phyloP scores from a whole-genome alignment of 2,797 vertebrate genomes.

The Mergus octosetaceus region DNA sequence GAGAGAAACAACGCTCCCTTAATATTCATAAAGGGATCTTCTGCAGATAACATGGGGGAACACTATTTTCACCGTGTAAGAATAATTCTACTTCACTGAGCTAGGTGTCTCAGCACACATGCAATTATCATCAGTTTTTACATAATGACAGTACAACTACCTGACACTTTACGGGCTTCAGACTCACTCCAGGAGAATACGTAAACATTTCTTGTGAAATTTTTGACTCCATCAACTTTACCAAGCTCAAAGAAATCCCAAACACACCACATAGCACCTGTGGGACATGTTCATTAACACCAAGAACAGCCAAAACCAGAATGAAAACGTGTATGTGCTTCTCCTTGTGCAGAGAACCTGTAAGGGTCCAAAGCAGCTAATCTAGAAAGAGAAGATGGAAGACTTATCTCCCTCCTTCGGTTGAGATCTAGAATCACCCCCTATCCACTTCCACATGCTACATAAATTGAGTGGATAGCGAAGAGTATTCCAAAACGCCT shows the following conservation, averaged over 20 bases:
- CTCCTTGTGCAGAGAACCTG: not conserved
- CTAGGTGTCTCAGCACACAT: not conserved
- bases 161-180: not conserved
- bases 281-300: not conserved
- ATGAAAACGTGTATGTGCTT: not conserved
- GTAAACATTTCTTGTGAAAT: not conserved
- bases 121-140: not conserved
- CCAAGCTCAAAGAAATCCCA: not conserved
- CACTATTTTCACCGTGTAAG: not conserved
- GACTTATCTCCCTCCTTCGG: not conserved
- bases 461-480: not conserved
- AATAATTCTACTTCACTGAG: not conserved
- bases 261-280: not conserved
- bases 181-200: not conserved
- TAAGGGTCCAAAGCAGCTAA: not conserved
- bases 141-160: not conserved
- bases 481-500: not conserved
- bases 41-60: rapidly evolving
- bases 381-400: not conserved
- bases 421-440: not conserved
- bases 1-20: not conserved
- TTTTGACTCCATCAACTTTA: not conserved
- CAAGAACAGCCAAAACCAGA: not conserved
- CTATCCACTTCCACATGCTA: rapidly evolving
- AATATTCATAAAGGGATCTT: not conserved